Percentiles rank a stretch among this genome's conserved stretches.
phyloP scores from a whole-genome alignment of 2,888 invertebrate genomes.

The Drosophila seclusa region DNA sequence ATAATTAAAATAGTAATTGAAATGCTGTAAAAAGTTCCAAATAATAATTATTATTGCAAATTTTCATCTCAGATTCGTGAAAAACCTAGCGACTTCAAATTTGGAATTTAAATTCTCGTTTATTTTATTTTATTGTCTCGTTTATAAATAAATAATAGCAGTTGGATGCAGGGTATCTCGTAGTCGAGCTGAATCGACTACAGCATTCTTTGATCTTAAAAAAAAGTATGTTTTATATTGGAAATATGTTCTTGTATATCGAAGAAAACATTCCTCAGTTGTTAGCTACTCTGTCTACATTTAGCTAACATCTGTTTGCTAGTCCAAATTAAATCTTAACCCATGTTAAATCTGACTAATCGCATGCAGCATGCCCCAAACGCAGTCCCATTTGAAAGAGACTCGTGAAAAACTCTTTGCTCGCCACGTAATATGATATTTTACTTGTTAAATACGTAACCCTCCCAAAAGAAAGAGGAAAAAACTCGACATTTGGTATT shows the following conservation, averaged over 20 bases:
- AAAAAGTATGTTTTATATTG: too few species aligned
- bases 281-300: not conserved
- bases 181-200: too few species aligned
- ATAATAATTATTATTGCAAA: not conserved
- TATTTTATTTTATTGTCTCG: too few species aligned
- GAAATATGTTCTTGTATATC: not conserved
- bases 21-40: not conserved
- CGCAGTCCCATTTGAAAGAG: constrained; percentile 4
- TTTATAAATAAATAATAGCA: too few species aligned
- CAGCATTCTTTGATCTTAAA: too few species aligned
- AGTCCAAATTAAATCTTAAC: not conserved
- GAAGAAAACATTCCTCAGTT: not conserved
- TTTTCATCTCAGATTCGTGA: too few species aligned
- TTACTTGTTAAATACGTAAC: constrained; percentile 30
- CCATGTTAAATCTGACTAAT: constrained; percentile 54
- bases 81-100: not conserved
- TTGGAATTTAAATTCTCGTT: too few species aligned
- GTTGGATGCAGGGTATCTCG: too few species aligned
- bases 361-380: constrained; percentile 31
- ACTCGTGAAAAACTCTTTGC: constrained; percentile 11
- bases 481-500: constrained; percentile 25
- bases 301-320: constrained; percentile 18
- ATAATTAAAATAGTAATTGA: not conserved
- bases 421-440: constrained; percentile 61
- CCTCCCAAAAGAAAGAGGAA: not conserved